Conservation (phyloP, 2,888 invertebrate genomes). For the Matsumyia berberina region DNA sequence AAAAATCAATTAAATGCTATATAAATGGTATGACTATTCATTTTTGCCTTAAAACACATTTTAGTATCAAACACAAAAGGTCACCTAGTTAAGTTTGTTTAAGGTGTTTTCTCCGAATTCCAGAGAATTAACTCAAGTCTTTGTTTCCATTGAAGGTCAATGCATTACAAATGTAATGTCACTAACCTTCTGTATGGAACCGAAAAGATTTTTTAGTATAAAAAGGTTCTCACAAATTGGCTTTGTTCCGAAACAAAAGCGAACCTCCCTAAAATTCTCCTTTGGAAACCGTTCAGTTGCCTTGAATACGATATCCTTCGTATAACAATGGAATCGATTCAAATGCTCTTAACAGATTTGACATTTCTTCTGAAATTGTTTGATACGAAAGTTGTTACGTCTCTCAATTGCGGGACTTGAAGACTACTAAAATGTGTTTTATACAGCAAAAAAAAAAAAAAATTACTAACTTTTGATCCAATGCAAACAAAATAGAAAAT, state of each 20-base stretch:
- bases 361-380: constrained; percentile 1
- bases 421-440: constrained; percentile 59
- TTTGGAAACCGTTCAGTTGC: constrained; percentile 7
- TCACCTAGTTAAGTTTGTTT: neutral
- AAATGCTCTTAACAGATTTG: constrained; percentile 7
- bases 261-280: neutral
- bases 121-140: neutral
- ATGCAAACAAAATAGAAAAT: constrained; percentile 49
- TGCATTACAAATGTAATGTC: neutral
- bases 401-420: neutral
- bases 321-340: constrained; percentile 44
- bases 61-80: constrained; percentile 5
- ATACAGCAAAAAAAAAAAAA: neutral
- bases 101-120: neutral
- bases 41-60: constrained; percentile 42
- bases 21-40: constrained; percentile 28
- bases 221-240: constrained; percentile 28
- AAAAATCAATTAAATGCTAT: constrained; percentile 57
- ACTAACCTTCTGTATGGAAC: neutral
- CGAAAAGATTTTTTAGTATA: neutral
- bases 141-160: constrained; percentile 23
- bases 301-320: constrained; percentile 26
- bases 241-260: constrained; percentile 42
- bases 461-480: constrained; percentile 4
- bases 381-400: neutral